Conservation (phyloP, 2,797 vertebrate genomes). For the Xenopus petersii region DNA sequence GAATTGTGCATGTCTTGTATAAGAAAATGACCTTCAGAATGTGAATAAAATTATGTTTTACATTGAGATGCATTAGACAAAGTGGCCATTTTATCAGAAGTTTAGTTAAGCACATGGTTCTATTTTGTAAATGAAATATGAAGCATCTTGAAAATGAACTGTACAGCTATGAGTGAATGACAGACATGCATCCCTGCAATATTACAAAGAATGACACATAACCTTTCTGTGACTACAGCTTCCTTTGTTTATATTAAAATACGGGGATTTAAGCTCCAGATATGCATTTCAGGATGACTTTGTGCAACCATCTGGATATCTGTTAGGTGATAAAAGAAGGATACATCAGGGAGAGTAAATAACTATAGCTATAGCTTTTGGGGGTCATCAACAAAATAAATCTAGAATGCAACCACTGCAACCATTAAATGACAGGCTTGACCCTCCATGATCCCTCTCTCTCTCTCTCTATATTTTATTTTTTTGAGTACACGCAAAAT, state of each 20-base stretch:
- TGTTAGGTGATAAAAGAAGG: background rate
- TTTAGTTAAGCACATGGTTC: background rate
- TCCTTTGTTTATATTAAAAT: background rate
- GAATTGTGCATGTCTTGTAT: too few relatives aligned
- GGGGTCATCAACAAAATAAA: too few relatives aligned
- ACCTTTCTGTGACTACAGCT: background rate
- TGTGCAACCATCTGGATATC: background rate
- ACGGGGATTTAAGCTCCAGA: background rate
- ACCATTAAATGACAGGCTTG: too few relatives aligned
- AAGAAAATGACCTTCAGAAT: too few relatives aligned
- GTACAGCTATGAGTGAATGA: background rate
- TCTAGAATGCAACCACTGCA: too few relatives aligned
- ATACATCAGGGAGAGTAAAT: background rate
- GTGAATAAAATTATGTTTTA: too few relatives aligned
- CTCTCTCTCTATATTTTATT: too few relatives aligned
- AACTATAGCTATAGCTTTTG: background rate
- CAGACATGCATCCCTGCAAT: background rate
- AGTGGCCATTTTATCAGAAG: background rate
- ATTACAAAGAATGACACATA: background rate
- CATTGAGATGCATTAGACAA: too few relatives aligned
- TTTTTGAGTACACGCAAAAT: too few relatives aligned
- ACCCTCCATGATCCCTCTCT: too few relatives aligned
- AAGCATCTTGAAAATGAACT: background rate
- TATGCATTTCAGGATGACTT: background rate
- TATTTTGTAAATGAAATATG: constrained; percentile 1